phyloP scores from a whole-genome alignment of 2,888 invertebrate species.

The Spatulosminthurus flaviceps region DNA sequence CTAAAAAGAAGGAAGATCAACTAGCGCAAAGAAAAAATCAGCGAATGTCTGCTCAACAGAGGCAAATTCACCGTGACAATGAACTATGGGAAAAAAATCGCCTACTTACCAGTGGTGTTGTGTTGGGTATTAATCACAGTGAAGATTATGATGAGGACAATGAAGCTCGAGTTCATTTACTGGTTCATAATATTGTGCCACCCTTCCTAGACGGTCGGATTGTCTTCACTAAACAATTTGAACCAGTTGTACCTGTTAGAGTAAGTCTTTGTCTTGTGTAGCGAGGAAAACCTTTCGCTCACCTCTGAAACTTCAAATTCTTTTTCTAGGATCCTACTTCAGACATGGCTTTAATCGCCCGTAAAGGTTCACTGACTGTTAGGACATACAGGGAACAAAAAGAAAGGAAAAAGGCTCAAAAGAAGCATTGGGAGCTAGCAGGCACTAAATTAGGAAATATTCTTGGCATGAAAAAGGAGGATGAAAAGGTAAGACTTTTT shows the following conservation, averaged over 20 bases:
- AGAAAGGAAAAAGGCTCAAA: slow-evolving; percentile 94
- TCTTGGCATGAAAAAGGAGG: slow-evolving; percentile 87
- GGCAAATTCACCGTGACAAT: slow-evolving; percentile 90
- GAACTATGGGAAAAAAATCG: slow-evolving; percentile 99
- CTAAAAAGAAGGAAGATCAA: slow-evolving; percentile 91
- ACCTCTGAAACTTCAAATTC: not conserved
- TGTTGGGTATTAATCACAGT: slow-evolving; percentile 85
- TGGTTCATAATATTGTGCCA: slow-evolving; percentile 98
- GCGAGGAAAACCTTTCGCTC: too few relatives aligned
- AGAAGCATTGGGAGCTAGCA: slow-evolving; percentile 98
- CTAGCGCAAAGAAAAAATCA: slow-evolving; percentile 89
- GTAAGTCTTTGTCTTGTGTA: slow-evolving; percentile 67
- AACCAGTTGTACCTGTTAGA: slow-evolving; percentile 95
- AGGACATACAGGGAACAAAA: slow-evolving; percentile 93
- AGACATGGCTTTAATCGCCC: slow-evolving; percentile 95
- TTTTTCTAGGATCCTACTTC: slow-evolving; percentile 83
- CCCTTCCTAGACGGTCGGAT: slow-evolving; percentile 98
- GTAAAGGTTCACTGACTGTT: slow-evolving; percentile 93
- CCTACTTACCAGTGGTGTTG: slow-evolving; percentile 94
- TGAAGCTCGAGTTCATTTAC: slow-evolving; percentile 90
- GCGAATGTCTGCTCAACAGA: slow-evolving; percentile 91
- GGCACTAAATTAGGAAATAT: slow-evolving; percentile 96
- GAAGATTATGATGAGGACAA: slow-evolving; percentile 96
- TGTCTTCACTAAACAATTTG: slow-evolving; percentile 98
- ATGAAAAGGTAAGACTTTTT: slow-evolving; percentile 70